phyloP scores from a whole-genome alignment of 2,113 vertebrate genomes.

The Hemibagrus wyckioides region DNA sequence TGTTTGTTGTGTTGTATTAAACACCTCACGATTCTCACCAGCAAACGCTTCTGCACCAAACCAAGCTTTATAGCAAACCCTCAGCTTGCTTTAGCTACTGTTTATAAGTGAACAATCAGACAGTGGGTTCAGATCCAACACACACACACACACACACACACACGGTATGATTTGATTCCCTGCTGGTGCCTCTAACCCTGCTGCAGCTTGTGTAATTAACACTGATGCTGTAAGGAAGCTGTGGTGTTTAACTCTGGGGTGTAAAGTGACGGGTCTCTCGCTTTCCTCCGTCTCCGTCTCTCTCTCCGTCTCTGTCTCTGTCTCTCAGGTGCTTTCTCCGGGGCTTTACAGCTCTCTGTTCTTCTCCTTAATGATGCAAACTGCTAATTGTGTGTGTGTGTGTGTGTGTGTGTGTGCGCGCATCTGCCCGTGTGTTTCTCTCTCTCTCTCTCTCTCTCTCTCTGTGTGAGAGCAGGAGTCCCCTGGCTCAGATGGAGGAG shows the following conservation, averaged over 20 bases:
- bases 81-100: no score
- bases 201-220: constrained; percentile 42
- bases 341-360: neutral
- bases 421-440: neutral
- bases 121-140: neutral
- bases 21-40: neutral
- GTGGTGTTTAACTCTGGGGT: neutral
- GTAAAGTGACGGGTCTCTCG: neutral
- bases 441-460: no score
- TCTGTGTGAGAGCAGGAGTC: constrained; percentile 77
- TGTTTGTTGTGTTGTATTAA: neutral
- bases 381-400: constrained; percentile 10
- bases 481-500: constrained; percentile 94
- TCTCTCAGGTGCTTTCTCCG: constrained; percentile 8
- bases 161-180: neutral
- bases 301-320: constrained; percentile 21
- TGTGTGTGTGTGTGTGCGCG: constrained; percentile 4
- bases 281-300: constrained; percentile 19
- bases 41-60: neutral
- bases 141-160: neutral
- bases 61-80: no score
- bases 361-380: neutral
- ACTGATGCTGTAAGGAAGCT: neutral
- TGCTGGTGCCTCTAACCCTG: neutral
- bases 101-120: neutral